Conservation (phyloP, 2,113 vertebrate species). For the Rousettus leschenaultii region DNA sequence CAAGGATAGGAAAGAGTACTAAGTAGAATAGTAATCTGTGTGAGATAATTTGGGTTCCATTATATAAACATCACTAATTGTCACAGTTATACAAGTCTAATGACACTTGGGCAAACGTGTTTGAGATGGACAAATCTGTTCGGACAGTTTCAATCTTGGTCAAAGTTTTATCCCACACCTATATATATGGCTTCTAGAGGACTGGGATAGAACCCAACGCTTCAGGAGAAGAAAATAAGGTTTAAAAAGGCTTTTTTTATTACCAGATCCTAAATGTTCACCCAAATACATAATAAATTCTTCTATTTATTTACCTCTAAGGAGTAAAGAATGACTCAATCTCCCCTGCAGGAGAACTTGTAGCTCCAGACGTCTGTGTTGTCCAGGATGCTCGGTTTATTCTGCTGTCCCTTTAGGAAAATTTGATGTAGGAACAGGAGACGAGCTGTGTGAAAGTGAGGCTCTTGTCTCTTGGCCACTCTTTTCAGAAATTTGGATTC, state of each 20-base stretch:
- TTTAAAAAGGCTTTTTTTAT: neutral
- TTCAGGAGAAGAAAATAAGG: neutral
- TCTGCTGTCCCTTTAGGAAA: neutral
- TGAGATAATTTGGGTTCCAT: neutral
- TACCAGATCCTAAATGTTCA: neutral
- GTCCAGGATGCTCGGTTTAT: neutral
- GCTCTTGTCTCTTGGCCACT: neutral
- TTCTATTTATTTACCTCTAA: neutral
- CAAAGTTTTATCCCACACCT: neutral
- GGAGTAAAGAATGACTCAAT: neutral
- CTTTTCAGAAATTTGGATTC: neutral
- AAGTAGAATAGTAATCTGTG: neutral
- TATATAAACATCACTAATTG: neutral
- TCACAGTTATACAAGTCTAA: neutral
- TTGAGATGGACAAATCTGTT: neutral
- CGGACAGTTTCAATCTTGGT: neutral
- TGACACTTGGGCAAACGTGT: neutral
- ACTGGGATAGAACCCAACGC: neutral
- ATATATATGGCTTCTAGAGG: neutral
- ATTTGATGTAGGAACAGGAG: neutral
- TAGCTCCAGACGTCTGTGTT: neutral
- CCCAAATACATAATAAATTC: neutral
- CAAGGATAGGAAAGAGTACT: neutral
- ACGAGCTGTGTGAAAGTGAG: accelerated
- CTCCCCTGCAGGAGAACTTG: neutral